Percentiles rank a stretch among this genome's conserved stretches.
phyloP scores from a whole-genome alignment of 2,797 vertebrate genomes.

The Anguilla megastoma region DNA sequence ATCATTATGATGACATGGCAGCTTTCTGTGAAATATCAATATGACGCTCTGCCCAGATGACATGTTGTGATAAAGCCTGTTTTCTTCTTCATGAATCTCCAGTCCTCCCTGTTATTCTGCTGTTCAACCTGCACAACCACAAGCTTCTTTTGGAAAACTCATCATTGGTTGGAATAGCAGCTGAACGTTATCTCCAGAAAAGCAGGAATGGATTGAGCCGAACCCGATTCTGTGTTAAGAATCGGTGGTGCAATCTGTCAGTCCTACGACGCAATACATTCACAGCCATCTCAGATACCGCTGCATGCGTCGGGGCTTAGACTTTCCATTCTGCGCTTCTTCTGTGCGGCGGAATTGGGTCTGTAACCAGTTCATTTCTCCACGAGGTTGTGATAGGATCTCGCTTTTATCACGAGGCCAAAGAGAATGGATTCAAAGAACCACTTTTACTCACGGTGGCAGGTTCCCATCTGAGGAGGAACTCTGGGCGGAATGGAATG shows the following conservation, averaged over 20 bases:
- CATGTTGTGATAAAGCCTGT: not conserved
- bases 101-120: not conserved
- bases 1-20: not conserved
- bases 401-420: not conserved
- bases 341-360: not conserved
- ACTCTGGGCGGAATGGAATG: not conserved
- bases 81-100: not conserved
- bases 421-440: not conserved
- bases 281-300: conserved; percentile 9
- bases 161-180: conserved; percentile 17
- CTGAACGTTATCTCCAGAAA: conserved; percentile 11
- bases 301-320: conserved; percentile 1
- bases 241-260: not conserved
- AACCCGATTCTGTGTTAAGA: not conserved
- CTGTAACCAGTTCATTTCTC: conserved; percentile 21
- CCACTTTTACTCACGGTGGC: not conserved
- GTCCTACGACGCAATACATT: not conserved
- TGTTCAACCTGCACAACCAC: not conserved
- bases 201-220: conserved; percentile 13
- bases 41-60: not conserved
- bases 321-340: not conserved
- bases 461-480: not conserved
- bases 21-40: not conserved
- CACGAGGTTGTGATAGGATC: not conserved
- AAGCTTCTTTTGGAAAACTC: not conserved